These are phyloP conservation scores for Drosophila ficusphila DNA, from an alignment of 1,140 invertebrate species.

Conservation along the genomic window DNA sequence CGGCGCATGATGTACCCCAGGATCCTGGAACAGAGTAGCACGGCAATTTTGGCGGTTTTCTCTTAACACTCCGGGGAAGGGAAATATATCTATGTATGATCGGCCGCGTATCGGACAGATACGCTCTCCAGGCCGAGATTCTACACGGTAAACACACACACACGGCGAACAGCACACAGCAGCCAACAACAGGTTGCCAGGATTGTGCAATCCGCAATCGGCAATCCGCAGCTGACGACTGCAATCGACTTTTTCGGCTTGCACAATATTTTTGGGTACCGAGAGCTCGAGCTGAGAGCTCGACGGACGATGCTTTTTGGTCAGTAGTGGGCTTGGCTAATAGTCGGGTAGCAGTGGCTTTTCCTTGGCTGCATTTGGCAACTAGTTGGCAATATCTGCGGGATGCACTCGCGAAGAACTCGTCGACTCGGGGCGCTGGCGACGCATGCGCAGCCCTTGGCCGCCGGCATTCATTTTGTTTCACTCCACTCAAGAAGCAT, in stretches of 20 bases:
- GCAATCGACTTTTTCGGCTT: conserved; percentile 60
- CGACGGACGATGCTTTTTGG: conserved; percentile 40
- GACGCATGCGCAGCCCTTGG: conserved; percentile 70
- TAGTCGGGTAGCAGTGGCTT: conserved; percentile 60
- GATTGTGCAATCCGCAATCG: conserved; percentile 74
- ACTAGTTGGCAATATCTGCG: conserved; percentile 36
- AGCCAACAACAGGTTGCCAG: conserved; percentile 67
- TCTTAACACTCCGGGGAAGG: conserved; percentile 15
- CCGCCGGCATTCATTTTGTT: conserved; percentile 74
- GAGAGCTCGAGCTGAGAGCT: conserved; percentile 9
- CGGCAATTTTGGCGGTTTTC: conserved; percentile 83
- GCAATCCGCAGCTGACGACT: conserved; percentile 67
- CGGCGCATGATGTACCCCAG: conserved; percentile 84
- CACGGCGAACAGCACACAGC: conserved; percentile 7
- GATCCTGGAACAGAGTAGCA: conserved; percentile 84
- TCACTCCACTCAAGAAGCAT: conserved; percentile 14
- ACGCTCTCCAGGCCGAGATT: not conserved
- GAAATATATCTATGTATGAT: conserved; percentile 8
- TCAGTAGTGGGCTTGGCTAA: conserved; percentile 79
- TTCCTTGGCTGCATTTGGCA: conserved; percentile 54
- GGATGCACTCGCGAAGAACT: conserved; percentile 41
- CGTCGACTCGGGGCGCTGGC: conserved; percentile 38
- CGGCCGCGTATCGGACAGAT: conserved; percentile 32
- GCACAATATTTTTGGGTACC: conserved; percentile 62
- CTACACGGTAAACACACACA: conserved; percentile 17